phyloP scores from a whole-genome alignment of 2,888 invertebrate genomes.

The Polymixis flavicincta region DNA sequence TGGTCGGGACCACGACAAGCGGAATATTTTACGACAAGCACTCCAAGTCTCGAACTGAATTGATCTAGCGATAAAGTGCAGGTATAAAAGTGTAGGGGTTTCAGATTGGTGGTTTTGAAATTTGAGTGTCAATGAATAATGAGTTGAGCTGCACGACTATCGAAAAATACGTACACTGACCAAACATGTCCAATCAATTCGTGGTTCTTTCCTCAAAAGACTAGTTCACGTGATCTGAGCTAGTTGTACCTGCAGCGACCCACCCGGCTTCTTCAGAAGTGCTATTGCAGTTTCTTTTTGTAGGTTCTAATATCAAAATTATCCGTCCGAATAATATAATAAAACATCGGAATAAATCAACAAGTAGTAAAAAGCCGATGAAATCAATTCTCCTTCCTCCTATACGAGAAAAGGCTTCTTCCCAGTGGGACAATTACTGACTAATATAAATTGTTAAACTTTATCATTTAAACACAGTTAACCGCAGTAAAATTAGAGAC shows the following conservation, averaged over 20 bases:
- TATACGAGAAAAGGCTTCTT: not conserved
- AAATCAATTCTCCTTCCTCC: not conserved
- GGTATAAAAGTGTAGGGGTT: constrained; percentile 7
- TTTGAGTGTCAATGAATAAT: not conserved
- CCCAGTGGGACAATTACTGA: not conserved
- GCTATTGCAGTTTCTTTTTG: too few species aligned
- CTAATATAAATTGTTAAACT: constrained; percentile 32
- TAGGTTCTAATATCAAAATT: too few species aligned
- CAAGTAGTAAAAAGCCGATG: not conserved
- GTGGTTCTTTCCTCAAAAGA: too few species aligned
- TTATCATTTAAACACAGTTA: constrained; percentile 25
- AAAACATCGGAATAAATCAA: not conserved
- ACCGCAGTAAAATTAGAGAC: constrained; percentile 19
- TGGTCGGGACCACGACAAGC: constrained; percentile 24
- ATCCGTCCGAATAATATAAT: too few species aligned
- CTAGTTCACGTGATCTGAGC: too few species aligned
- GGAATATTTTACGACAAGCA: constrained; percentile 50
- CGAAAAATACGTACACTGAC: too few species aligned
- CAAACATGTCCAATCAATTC: too few species aligned
- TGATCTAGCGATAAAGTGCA: constrained; percentile 20
- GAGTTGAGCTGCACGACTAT: too few species aligned
- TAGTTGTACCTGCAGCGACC: too few species aligned
- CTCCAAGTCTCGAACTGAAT: constrained; percentile 28
- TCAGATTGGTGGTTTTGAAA: constrained; percentile 7
- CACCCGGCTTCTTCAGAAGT: too few species aligned